These are phyloP conservation scores for Bellardia bayeri DNA, from an alignment of 2,888 invertebrate genomes.

Conservation along the genomic window DNA sequence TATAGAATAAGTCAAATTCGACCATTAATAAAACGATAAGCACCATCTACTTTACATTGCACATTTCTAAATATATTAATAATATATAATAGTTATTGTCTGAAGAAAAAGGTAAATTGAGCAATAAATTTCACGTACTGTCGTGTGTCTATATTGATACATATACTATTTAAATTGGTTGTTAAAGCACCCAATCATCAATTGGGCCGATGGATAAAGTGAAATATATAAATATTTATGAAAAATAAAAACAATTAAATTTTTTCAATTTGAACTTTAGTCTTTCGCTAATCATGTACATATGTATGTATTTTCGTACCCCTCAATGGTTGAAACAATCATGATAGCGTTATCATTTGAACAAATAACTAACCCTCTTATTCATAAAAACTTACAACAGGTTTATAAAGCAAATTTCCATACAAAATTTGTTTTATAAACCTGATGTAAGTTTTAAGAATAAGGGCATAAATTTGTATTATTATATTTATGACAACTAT, in stretches of 20 bases:
- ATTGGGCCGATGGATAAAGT: not conserved
- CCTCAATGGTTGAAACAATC: not conserved
- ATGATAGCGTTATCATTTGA: not conserved
- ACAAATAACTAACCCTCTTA: not conserved
- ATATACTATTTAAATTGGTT: not conserved
- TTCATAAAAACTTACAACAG: too few species aligned
- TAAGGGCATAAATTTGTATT: not conserved
- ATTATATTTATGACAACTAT: not conserved
- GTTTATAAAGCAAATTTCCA: too few species aligned
- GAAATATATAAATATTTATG: not conserved
- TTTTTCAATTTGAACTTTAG: slow-evolving; percentile 5
- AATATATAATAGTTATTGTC: not conserved
- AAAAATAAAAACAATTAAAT: not conserved
- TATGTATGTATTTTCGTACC: not conserved
- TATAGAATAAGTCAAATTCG: not conserved
- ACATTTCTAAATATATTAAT: not conserved
- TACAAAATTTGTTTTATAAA: too few species aligned
- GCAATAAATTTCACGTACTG: not conserved
- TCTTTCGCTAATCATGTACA: not conserved
- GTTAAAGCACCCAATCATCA: not conserved
- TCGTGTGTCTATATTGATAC: not conserved
- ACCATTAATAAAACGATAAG: not conserved
- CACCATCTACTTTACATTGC: not conserved
- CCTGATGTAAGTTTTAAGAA: too few species aligned
- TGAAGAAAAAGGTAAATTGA: slow-evolving; percentile 6